These are phyloP conservation scores for Erpetoichthys calabaricus DNA, from an alignment of 2,797 vertebrate genomes.

Conservation along the genomic window DNA sequence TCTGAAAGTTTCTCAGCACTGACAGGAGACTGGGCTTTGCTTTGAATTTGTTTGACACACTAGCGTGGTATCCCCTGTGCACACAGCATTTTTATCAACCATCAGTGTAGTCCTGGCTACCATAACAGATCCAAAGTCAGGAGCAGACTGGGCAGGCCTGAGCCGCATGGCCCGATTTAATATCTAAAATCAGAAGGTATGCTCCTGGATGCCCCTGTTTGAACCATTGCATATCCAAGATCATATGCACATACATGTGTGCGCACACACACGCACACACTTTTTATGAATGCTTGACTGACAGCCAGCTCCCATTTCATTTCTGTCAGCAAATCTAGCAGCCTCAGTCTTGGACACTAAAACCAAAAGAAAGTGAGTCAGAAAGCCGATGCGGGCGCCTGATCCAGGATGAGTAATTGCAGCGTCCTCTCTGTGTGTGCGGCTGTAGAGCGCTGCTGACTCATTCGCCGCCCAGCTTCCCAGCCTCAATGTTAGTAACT, in stretches of 20 bases:
- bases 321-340: constrained; percentile 33
- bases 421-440: constrained; percentile 45
- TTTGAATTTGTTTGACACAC: too few relatives aligned
- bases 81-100: too few relatives aligned
- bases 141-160: too few relatives aligned
- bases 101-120: too few relatives aligned
- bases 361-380: constrained; percentile 22
- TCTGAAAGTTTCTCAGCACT: too few relatives aligned
- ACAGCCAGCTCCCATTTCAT: constrained; percentile 25
- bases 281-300: background rate
- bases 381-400: constrained; percentile 13
- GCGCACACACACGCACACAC: background rate
- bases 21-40: too few relatives aligned
- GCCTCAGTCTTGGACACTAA: constrained; percentile 36
- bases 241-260: background rate
- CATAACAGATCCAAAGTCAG: too few relatives aligned
- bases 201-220: too few relatives aligned
- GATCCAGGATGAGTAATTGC: constrained; percentile 64
- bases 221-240: too few relatives aligned
- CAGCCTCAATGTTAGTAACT: constrained; percentile 31
- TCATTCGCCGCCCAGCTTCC: constrained; percentile 41
- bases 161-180: too few relatives aligned
- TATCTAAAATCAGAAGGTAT: too few relatives aligned
- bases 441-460: constrained; percentile 58
- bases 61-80: too few relatives aligned